These are phyloP conservation scores for Synergus umbraculus DNA, from an alignment of 2,888 invertebrate genomes.

Conservation along the genomic window DNA sequence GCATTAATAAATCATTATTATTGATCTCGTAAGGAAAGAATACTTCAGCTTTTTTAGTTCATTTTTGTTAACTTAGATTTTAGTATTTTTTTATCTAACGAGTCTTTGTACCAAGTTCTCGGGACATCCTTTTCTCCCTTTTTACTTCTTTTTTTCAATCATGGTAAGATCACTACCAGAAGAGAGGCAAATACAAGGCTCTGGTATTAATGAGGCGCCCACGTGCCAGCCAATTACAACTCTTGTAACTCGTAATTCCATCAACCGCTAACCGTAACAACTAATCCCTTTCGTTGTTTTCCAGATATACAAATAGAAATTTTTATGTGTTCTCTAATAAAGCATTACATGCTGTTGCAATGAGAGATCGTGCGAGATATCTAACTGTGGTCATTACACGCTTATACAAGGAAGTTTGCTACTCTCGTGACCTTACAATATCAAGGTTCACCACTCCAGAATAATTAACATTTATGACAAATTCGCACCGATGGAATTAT, in stretches of 20 bases:
- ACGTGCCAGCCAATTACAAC: conserved; percentile 66
- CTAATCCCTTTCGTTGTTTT: conserved; percentile 57
- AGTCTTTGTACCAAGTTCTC: background rate
- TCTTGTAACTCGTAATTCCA: conserved; percentile 62
- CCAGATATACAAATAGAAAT: conserved; percentile 38
- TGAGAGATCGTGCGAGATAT: conserved; percentile 20
- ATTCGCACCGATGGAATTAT: conserved; percentile 6
- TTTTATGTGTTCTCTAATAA: conserved; percentile 11
- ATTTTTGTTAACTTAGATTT: too few relatives aligned
- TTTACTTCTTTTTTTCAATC: background rate
- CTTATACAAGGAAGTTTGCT: conserved; percentile 7
- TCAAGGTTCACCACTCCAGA: conserved; percentile 1
- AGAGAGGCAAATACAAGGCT: conserved; percentile 48
- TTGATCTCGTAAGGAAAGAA: too few relatives aligned
- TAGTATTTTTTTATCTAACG: too few relatives aligned
- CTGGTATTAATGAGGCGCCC: conserved; percentile 69
- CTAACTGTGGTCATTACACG: background rate
- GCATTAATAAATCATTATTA: too few relatives aligned
- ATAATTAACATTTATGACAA: conserved; percentile 25
- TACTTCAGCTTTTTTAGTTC: too few relatives aligned
- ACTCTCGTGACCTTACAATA: conserved; percentile 8
- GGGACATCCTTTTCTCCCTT: background rate
- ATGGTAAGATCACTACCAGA: conserved; percentile 4
- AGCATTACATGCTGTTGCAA: conserved; percentile 11
- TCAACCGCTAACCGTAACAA: conserved; percentile 56